Base-by-base conservation (phyloP, 2,888 invertebrate species). In the Matsumyia berberina region DNA sequence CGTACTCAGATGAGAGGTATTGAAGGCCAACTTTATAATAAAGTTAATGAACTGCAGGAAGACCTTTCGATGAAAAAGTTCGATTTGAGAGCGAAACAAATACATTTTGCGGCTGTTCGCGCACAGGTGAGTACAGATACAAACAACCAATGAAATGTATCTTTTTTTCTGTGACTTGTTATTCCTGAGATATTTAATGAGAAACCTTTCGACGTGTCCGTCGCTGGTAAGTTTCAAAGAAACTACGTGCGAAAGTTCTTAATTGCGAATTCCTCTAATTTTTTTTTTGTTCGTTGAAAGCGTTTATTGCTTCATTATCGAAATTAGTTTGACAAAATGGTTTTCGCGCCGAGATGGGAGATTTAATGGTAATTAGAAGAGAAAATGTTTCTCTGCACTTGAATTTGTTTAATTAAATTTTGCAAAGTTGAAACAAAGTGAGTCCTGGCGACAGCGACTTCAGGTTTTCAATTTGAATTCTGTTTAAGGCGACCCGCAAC, bases 41-140 rank as follows among this genome's bases (percentile, higher is more conserved):
- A 98, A 93, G 97, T 97, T 88, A 98, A 98, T 91, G 98, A 98
- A 92, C 94, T 98, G 67, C 96, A 98, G 93, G 98, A 98, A 92
- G 98, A 98, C 89, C 96, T 98, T 90, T 97, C 98, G 87, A 94
- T 97, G 93, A 98, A 98, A 92, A 95, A 96, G 90, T 98, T 98
- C 92, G 98, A 98, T 93, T 94, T 98, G 88, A 94, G 97, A 87
- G 96, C 97, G 64, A 97, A 97, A 55, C 97, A 97, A 91, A 94
- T 98, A 86, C 98, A 98, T 92, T 93, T 98, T 86, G 95, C 97
- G 67, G 97, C 98, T 77, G 95, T 98, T 72, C 94, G 95, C 93
- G 96, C 97, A 77, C 98, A 98, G 96, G 98, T 98, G 93, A 93
- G 93, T 92, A 35, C 81, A 60, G 1, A 24, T 11, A 42, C 2